Base-by-base conservation (phyloP, 2,797 vertebrate species). In the Odontamblyopus lacepedii region DNA sequence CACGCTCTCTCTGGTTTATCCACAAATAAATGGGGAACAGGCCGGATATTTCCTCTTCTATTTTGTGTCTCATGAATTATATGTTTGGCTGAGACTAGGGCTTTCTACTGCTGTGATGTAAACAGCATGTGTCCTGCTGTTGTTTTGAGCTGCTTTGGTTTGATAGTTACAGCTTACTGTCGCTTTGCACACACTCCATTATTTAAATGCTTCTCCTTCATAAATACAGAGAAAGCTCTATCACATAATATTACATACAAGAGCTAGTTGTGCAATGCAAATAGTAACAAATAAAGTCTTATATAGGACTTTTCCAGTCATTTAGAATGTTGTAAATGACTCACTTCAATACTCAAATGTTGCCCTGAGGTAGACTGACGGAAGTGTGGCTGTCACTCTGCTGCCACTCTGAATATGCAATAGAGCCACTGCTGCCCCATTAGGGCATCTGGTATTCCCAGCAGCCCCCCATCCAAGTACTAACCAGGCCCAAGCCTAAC, bases 61-160 rank as follows among this genome's bases (percentile, higher is more conserved):
- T 66, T 66, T 66, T 51, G 64, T 53, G 48, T 67, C 50, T 53
- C 29, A 32, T 67, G 65, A 67, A 53, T 90, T 89, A 91, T 83
- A 89, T 87, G 88, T 86, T 85, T 76, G 83, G 84, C 80, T 73
- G 76, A 70, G 78, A 73, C 75, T 44, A 18, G 74, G n/a, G 63
- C 73, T 78, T 88, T 30, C 72, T 81, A 70, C 79, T 83, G 79
- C 85, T 64, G 67, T 50, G 74, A 85, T 74, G 80, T 75, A 76
- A 84, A 78, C 72, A 71, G 83, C 84, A 83, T 8, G 74, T 63
- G 67, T 77, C 72, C 83, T 84, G 77, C 77, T 60, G 80, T 85
- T 90, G 84, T 88, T 89, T 79, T 71, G 88, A 85, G 82, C 77
- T 77, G 76, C 77, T 82, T 75, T 78, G 79, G 74, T 89, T 83